Conservation (phyloP, 1,140 invertebrate genomes). For the Antheraea pernyi region DNA sequence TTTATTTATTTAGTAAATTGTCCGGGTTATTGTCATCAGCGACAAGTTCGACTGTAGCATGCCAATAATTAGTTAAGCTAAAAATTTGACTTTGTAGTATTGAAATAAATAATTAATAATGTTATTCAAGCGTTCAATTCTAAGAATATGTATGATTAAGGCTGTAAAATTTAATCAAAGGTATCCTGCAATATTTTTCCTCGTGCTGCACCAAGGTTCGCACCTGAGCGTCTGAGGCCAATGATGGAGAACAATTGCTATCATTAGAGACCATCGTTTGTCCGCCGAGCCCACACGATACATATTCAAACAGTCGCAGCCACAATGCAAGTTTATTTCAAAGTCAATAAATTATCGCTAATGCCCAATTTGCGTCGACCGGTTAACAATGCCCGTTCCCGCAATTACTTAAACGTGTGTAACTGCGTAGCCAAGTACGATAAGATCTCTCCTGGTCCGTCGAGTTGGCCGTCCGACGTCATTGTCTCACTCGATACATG, state of each 20-base stretch:
- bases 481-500: conserved; percentile 70
- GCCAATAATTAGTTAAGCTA: too few species aligned
- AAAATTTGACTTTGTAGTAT: too few species aligned
- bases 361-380: conserved; percentile 75
- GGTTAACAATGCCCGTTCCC: conserved; percentile 74
- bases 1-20: too few species aligned
- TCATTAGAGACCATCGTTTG: conserved; percentile 60
- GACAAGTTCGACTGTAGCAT: too few species aligned
- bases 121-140: too few species aligned
- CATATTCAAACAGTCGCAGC: conserved; percentile 67
- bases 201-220: neutral
- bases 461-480: conserved; percentile 32
- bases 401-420: conserved; percentile 77
- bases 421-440: conserved; percentile 53
- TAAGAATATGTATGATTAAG: too few species aligned
- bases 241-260: conserved; percentile 72
- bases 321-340: conserved; percentile 71
- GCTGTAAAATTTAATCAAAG: too few species aligned
- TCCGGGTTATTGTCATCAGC: too few species aligned
- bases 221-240: conserved; percentile 55
- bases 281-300: conserved; percentile 53
- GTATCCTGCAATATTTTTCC: neutral
- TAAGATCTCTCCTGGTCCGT: conserved; percentile 59
- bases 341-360: conserved; percentile 75
- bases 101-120: too few species aligned